These are phyloP conservation scores for Gephyroberyx darwinii DNA, from an alignment of 2,797 vertebrate species.

Conservation along the genomic window DNA sequence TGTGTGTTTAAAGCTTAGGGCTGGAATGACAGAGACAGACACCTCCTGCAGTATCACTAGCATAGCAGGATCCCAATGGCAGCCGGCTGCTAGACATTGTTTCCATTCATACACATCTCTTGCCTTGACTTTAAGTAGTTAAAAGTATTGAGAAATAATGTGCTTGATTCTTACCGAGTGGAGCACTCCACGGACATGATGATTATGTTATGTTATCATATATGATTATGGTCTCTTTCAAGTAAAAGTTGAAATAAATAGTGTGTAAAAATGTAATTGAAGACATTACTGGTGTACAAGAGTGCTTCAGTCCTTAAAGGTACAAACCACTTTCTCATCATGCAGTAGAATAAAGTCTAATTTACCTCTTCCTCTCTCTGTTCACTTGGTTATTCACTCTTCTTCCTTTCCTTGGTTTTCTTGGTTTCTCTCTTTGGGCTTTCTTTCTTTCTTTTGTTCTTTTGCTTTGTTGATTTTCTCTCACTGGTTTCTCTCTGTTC, in stretches of 20 bases:
- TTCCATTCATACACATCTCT: conserved; percentile 50
- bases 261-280: neutral
- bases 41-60: conserved; percentile 19
- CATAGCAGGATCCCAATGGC: conserved; percentile 15
- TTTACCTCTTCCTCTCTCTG: conserved; percentile 67
- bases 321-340: too few relatives aligned
- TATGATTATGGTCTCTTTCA: too few relatives aligned
- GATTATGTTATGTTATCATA: too few relatives aligned
- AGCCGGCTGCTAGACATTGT: conserved; percentile 50
- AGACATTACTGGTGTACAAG: neutral
- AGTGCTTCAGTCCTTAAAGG: neutral
- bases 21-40: conserved; percentile 4
- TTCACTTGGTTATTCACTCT: conserved; percentile 29
- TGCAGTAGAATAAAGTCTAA: neutral
- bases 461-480: conserved; percentile 47
- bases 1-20: conserved; percentile 28
- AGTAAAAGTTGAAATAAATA: neutral
- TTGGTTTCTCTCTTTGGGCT: conserved; percentile 33
- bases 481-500: conserved; percentile 48
- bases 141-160: too few relatives aligned
- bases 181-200: too few relatives aligned
- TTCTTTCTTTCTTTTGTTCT: conserved; percentile 18
- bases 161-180: too few relatives aligned
- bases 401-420: conserved; percentile 41
- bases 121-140: too few relatives aligned